A percentile compares a stretch with the other conserved stretches of the same genome.
These are phyloP conservation scores for Mormyrus proboscirostris DNA, from an alignment of 2,797 vertebrate species.

Conservation along the genomic window DNA sequence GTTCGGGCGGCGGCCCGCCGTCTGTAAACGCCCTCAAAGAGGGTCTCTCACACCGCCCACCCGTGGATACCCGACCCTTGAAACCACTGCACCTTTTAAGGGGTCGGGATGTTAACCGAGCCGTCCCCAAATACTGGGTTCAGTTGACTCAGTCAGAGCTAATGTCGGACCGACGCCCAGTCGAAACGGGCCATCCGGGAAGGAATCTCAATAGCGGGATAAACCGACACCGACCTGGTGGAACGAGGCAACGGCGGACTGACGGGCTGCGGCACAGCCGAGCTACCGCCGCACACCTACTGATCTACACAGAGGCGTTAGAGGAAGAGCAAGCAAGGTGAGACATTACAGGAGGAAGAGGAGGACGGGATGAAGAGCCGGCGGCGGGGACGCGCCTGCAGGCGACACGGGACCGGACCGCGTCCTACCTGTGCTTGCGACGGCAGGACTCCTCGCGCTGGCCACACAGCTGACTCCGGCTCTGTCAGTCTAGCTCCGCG, in stretches of 20 bases:
- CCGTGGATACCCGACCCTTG: not conserved
- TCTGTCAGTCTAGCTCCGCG: constrained; percentile 43
- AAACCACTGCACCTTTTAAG: not conserved
- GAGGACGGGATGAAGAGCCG: not conserved
- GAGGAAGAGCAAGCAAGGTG: not conserved
- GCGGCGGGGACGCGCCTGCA: not conserved
- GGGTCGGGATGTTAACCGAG: not conserved
- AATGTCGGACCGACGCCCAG: not conserved
- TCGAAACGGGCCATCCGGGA: not conserved
- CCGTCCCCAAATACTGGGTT: not conserved
- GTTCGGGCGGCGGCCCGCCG: not conserved
- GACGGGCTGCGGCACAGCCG: not conserved
- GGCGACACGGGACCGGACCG: not conserved
- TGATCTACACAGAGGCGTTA: not conserved
- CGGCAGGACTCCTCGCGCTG: constrained; percentile 44
- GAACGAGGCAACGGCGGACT: not conserved
- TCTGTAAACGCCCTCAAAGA: not conserved
- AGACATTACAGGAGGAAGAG: not conserved
- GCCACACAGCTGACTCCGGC: constrained; percentile 70
- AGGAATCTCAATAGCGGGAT: not conserved
- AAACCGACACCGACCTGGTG: not conserved
- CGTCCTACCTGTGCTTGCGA: constrained; percentile 53
- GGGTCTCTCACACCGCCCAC: not conserved
- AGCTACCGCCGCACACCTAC: not conserved
- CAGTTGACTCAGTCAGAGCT: not conserved